Conservation (phyloP, 2,113 vertebrate species). For the Pluvianellus socialis region DNA sequence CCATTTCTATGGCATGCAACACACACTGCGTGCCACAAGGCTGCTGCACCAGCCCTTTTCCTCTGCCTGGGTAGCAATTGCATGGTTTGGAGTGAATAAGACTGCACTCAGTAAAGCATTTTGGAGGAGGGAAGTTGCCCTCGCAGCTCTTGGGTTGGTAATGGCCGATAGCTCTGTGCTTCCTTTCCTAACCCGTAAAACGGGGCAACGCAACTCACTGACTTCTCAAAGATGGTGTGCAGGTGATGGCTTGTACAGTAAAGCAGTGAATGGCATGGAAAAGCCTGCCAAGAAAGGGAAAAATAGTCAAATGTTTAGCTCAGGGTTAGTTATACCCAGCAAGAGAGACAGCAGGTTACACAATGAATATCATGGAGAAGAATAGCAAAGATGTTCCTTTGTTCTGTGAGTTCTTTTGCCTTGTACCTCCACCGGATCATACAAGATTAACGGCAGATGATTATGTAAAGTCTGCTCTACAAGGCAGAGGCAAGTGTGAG, state of each 20-base stretch:
- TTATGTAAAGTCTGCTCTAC: background rate
- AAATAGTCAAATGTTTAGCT: background rate
- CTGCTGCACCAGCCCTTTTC: background rate
- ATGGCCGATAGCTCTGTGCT: background rate
- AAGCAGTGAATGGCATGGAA: background rate
- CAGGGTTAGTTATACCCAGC: background rate
- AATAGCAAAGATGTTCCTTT: background rate
- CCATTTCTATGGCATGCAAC: background rate
- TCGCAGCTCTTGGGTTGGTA: background rate
- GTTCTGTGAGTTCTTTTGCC: background rate
- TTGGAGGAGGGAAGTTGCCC: background rate
- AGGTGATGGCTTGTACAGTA: background rate
- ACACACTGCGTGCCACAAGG: no score
- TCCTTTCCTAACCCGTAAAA: background rate
- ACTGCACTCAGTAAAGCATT: background rate
- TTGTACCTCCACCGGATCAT: background rate
- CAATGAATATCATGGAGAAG: background rate
- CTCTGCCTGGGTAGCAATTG: background rate
- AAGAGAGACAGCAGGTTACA: background rate
- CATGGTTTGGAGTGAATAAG: background rate
- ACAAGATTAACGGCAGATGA: background rate
- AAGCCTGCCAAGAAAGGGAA: background rate
- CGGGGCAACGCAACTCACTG: background rate
- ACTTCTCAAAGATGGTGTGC: background rate
- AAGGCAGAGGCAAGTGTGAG: background rate